Percentiles rank a stretch among this genome's conserved stretches.
phyloP scores from a whole-genome alignment of 2,797 vertebrate species.

The Dicrostonyx torquatus region DNA sequence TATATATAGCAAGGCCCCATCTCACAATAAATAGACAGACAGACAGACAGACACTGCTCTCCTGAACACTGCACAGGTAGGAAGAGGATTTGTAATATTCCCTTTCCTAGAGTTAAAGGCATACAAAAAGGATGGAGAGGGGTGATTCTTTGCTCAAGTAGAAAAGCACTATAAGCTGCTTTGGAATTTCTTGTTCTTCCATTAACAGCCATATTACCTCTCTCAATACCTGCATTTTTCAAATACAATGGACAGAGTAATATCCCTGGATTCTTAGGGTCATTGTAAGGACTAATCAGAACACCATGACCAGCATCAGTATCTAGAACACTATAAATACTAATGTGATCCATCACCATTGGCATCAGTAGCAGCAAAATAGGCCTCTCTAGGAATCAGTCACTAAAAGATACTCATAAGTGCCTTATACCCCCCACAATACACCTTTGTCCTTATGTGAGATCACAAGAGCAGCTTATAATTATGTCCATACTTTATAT shows the following conservation, averaged over 20 bases:
- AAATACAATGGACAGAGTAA: background rate
- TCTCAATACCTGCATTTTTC: background rate
- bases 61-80: background rate
- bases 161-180: background rate
- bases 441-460: slow-evolving; percentile 22
- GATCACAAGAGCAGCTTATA: background rate
- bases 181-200: slow-evolving; percentile 1
- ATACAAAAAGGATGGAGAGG: background rate
- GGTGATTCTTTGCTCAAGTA: background rate
- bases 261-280: background rate
- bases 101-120: background rate
- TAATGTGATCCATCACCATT: background rate
- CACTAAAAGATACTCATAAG: background rate
- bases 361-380: background rate
- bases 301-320: background rate
- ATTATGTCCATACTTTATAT: background rate
- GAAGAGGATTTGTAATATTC: background rate
- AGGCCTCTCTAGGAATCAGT: background rate
- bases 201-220: background rate
- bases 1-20: background rate
- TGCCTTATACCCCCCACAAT: background rate
- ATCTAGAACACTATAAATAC: background rate
- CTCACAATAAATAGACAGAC: background rate
- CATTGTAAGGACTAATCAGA: background rate
- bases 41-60: background rate